Evolutionary conservation across 2,113 vertebrate species (phyloP).

Genomic region (Arvicanthis niloticus): DNA sequence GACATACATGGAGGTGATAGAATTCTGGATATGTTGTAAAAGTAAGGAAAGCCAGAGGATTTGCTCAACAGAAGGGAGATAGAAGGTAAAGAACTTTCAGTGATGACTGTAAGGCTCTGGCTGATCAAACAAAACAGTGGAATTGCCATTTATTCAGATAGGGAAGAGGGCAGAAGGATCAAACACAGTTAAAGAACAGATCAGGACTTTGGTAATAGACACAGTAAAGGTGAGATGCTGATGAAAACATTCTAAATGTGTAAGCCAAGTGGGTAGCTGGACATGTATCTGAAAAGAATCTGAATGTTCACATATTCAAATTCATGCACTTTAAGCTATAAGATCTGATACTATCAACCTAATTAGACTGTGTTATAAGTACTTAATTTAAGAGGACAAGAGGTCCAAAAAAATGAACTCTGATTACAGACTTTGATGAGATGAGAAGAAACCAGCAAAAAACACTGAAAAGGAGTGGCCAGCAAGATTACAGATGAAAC

Average conservation of each 20-base stretch:
- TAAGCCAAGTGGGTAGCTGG: background rate
- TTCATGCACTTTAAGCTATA: conserved; percentile 4
- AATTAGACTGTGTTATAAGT: background rate
- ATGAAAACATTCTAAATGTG: background rate
- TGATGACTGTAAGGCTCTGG: conserved; percentile 12
- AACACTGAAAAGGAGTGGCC: background rate
- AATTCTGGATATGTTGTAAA: conserved; percentile 33
- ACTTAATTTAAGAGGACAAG: background rate
- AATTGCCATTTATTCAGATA: background rate
- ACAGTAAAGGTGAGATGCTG: background rate
- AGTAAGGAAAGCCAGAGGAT: background rate
- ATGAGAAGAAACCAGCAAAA: conserved; percentile 37
- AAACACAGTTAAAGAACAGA: background rate
- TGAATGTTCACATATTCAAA: conserved; percentile 38
- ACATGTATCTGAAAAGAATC: background rate
- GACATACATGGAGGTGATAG: background rate
- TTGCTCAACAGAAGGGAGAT: background rate
- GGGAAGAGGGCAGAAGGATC: conserved; percentile 2
- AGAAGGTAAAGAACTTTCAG: background rate
- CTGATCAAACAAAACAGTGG: background rate
- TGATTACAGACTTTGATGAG: conserved; percentile 2
- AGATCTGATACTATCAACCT: conserved; percentile 17
- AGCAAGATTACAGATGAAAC: background rate
- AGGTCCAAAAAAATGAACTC: background rate
- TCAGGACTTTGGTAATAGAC: background rate